Percentiles rank a stretch among this genome's conserved stretches.
Evolutionary conservation across 2,888 invertebrate genomes (phyloP).

Genomic region (Idaea aversata): DNA sequence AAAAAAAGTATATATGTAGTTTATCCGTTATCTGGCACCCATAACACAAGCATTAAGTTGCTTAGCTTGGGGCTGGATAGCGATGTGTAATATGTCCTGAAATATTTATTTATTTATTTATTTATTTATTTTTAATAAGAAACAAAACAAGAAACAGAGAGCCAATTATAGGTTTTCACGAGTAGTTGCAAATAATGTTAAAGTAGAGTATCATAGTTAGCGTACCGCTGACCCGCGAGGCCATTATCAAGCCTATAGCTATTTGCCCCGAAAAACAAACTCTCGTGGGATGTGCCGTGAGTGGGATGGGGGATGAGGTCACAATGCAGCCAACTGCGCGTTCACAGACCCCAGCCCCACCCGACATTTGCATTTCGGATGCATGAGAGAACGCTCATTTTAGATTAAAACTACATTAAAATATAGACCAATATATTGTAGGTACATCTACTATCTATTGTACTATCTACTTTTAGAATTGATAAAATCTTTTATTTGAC

Average conservation of each 20-base stretch:
- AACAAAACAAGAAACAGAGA: no score
- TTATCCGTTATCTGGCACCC: no score
- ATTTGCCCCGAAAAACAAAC: slow-evolving; percentile 81
- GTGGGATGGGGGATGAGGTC: slow-evolving; percentile 35
- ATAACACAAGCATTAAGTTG: no score
- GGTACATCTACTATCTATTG: no score
- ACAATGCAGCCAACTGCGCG: slow-evolving; percentile 78
- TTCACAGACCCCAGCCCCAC: slow-evolving; percentile 62
- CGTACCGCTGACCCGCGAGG: slow-evolving; percentile 62
- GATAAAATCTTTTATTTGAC: no score
- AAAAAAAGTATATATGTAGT: no score
- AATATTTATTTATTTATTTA: no score
- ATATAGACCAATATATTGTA: not conserved
- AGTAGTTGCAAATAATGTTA: not conserved
- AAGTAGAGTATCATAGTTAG: slow-evolving; percentile 49
- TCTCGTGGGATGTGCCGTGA: slow-evolving; percentile 73
- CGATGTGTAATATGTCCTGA: no score
- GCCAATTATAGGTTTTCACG: no score
- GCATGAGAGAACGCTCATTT: slow-evolving; percentile 59
- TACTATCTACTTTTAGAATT: no score
- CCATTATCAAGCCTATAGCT: slow-evolving; percentile 81
- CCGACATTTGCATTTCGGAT: slow-evolving; percentile 64
- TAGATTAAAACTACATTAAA: slow-evolving; percentile 45
- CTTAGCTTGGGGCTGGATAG: no score
- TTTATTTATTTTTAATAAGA: no score